A percentile compares a stretch with the other conserved stretches of the same genome.
phyloP scores from a whole-genome alignment of 1,140 invertebrate species.

The Drosophila sechellia region DNA sequence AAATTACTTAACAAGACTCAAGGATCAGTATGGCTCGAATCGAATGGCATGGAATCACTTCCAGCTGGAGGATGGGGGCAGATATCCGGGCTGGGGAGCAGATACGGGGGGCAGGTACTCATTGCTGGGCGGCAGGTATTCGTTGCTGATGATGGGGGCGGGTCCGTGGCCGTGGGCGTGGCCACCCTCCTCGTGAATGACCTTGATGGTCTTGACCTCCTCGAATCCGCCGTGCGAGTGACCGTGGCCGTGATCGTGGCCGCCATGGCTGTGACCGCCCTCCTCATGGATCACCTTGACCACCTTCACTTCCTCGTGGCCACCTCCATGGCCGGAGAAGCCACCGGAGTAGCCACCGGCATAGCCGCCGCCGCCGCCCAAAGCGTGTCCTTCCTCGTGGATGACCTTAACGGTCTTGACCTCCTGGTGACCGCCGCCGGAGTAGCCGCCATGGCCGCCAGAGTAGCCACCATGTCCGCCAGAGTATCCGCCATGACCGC shows the following conservation, averaged over 20 bases:
- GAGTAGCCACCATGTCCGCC: constrained; percentile 30
- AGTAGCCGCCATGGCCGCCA: constrained; percentile 15
- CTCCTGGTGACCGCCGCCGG: constrained; percentile 49
- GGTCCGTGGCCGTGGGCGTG: constrained; percentile 21
- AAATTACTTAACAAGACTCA: constrained; percentile 71
- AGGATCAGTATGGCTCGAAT: constrained; percentile 56
- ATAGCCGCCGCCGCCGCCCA: constrained; percentile 44
- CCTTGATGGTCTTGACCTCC: constrained; percentile 69
- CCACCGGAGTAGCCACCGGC: constrained; percentile 54
- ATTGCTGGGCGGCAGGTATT: constrained; percentile 55
- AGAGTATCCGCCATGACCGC: constrained; percentile 11
- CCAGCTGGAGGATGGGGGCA: constrained; percentile 70
- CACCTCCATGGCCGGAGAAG: constrained; percentile 40
- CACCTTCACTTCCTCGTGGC: constrained; percentile 63
- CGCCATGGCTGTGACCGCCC: constrained; percentile 40
- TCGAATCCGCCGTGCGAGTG: constrained; percentile 38
- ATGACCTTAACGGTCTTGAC: constrained; percentile 71
- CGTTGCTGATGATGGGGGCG: constrained; percentile 44
- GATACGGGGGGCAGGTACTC: constrained; percentile 57
- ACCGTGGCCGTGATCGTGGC: constrained; percentile 22
- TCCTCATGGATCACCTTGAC: constrained; percentile 79
- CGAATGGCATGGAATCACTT: constrained; percentile 52
- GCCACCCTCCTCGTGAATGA: constrained; percentile 64
- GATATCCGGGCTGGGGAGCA: constrained; percentile 54
- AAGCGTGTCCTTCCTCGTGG: constrained; percentile 52